Conservation (phyloP, 2,888 invertebrate genomes). For the Masnerella sp. region DNA sequence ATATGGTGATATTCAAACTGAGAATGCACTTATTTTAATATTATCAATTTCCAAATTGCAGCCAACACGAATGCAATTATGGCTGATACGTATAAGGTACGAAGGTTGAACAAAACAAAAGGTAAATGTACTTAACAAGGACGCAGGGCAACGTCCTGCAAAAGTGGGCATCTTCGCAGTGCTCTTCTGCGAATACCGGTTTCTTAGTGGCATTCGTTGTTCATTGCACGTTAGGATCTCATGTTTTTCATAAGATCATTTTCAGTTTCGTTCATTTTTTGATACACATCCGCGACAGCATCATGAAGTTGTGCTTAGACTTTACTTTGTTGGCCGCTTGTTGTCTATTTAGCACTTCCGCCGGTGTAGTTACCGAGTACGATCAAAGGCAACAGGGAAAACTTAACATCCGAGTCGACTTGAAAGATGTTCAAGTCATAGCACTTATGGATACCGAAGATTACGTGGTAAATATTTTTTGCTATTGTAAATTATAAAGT, state of each 20-base stretch:
- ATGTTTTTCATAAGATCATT: conserved; percentile 24
- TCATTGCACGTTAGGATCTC: conserved; percentile 10
- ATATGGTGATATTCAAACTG: too few species aligned
- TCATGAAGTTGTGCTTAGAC: conserved; percentile 65
- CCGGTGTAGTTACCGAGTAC: conserved; percentile 70
- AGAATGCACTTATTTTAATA: too few species aligned
- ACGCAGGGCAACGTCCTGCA: conserved; percentile 38
- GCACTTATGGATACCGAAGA: conserved; percentile 83
- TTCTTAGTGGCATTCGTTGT: conserved; percentile 14
- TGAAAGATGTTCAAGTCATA: conserved; percentile 88
- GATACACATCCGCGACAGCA: conserved; percentile 20
- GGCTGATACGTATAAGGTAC: neutral
- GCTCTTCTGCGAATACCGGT: conserved; percentile 45
- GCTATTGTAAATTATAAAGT: too few species aligned
- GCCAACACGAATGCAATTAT: too few species aligned
- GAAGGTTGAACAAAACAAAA: conserved; percentile 16
- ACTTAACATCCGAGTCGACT: conserved; percentile 87
- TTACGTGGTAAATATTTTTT: conserved; percentile 79
- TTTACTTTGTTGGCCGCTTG: conserved; percentile 77
- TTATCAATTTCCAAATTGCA: too few species aligned
- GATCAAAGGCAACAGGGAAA: conserved; percentile 90
- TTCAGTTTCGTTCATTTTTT: conserved; percentile 44
- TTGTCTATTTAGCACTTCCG: conserved; percentile 71
- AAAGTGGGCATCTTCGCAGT: conserved; percentile 21
- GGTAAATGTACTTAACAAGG: conserved; percentile 42